Conservation (phyloP, 1,140 invertebrate genomes). For the Dendrolimus kikuchii region DNA sequence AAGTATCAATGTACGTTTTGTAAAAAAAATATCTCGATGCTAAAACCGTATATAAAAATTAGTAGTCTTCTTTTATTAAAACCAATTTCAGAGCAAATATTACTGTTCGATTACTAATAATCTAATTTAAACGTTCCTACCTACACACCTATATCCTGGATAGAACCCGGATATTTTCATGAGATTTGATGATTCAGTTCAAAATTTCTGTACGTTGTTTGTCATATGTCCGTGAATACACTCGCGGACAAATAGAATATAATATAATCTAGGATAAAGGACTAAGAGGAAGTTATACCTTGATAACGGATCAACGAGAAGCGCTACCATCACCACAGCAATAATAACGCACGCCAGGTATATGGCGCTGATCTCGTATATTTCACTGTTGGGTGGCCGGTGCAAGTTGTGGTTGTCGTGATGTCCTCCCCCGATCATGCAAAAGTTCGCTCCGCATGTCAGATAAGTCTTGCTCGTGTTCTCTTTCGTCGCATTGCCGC, state of each 20-base stretch:
- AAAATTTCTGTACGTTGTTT: too few species aligned
- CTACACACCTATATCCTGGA: too few species aligned
- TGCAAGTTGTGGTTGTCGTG: slow-evolving; percentile 80
- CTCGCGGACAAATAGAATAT: background rate
- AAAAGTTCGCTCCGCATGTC: slow-evolving; percentile 89
- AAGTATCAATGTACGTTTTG: too few species aligned
- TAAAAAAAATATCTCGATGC: too few species aligned
- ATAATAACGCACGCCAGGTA: slow-evolving; percentile 90
- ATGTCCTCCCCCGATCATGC: slow-evolving; percentile 76
- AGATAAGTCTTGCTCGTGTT: slow-evolving; percentile 73
- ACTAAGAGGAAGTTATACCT: slow-evolving; percentile 73
- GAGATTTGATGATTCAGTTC: too few species aligned
- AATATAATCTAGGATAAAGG: slow-evolving; percentile 1
- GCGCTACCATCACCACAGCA: slow-evolving; percentile 87
- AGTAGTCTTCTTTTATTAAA: too few species aligned
- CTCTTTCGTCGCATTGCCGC: slow-evolving; percentile 65
- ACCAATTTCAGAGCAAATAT: too few species aligned
- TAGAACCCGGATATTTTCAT: too few species aligned
- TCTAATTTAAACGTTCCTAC: too few species aligned
- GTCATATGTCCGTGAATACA: too few species aligned
- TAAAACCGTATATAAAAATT: too few species aligned
- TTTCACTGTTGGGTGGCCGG: slow-evolving; percentile 85
- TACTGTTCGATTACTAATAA: too few species aligned
- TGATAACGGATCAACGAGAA: slow-evolving; percentile 92
- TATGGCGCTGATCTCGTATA: slow-evolving; percentile 90